These are phyloP conservation scores for Synergus umbraculus DNA, from an alignment of 2,888 invertebrate genomes.

Conservation along the genomic window DNA sequence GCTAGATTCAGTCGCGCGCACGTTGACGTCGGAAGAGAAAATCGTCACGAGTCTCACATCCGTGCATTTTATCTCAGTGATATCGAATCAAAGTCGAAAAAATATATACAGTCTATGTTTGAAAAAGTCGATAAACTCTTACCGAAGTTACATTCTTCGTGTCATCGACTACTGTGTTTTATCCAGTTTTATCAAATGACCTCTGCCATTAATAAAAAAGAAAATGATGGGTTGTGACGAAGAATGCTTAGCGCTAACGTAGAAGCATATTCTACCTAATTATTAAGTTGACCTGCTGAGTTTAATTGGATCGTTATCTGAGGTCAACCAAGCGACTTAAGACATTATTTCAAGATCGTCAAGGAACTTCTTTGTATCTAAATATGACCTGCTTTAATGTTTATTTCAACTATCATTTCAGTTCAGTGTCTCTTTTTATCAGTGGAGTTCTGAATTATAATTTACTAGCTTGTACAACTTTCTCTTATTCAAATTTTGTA, in stretches of 20 bases:
- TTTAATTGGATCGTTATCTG: slow-evolving; percentile 69
- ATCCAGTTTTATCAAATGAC: slow-evolving; percentile 32
- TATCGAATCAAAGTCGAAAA: slow-evolving; percentile 3
- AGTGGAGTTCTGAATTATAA: background rate
- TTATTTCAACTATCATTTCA: background rate
- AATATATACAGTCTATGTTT: background rate
- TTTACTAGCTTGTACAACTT: background rate
- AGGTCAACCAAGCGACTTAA: slow-evolving; percentile 59
- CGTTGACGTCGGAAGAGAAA: background rate
- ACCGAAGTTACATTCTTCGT: slow-evolving; percentile 16
- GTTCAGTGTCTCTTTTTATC: background rate
- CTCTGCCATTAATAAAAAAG: slow-evolving; percentile 31
- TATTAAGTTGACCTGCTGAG: slow-evolving; percentile 66
- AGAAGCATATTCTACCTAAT: slow-evolving; percentile 55
- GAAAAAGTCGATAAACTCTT: slow-evolving; percentile 36
- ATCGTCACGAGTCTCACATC: background rate
- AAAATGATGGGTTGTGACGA: slow-evolving; percentile 30
- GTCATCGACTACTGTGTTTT: slow-evolving; percentile 39
- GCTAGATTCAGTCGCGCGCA: background rate
- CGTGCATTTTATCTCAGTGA: background rate
- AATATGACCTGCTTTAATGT: slow-evolving; percentile 46
- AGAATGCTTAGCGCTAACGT: slow-evolving; percentile 19
- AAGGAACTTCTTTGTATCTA: slow-evolving; percentile 59
- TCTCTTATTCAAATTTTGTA: background rate
- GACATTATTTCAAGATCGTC: slow-evolving; percentile 56